Base-by-base conservation (phyloP, 1,140 invertebrate genomes). In the Drosophila sproati region DNA sequence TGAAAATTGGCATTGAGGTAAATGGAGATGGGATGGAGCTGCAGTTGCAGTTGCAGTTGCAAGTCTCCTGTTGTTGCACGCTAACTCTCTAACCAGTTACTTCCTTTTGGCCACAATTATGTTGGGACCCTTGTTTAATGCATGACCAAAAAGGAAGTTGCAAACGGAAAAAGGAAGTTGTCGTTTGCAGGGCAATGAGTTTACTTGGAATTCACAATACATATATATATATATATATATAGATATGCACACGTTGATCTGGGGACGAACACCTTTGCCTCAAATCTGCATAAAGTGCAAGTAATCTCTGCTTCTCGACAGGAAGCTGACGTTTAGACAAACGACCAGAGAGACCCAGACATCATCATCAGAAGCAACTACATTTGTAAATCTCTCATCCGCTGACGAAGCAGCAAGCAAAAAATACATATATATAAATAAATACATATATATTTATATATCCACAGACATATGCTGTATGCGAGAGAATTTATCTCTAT, bases 301-400 rank as follows among this genome's bases (percentile, higher is more conserved):
- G 80, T 73, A 87, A 86, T 82, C 78, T 61, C 43, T 57, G 55
- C 55, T 34, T 63, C 32, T 39, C 70, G 67, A 62, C 83, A 88
- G 83, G 83, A 88, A 88, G 85, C 83, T 88, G 83, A 61, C 85
- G 85, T 80, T 88, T 88, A 88, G 82, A 89, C 80, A 83, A 89
- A 82, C 78, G 73, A 68, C 48, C 78, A 82, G 72, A 70, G 68
- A 71, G 68, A 71, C 64, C 73, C 71, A 86, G 54, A 83, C 71
- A 71, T 29, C 73, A 69, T 43, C 77, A 62, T 29, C 52, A 70
- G 8, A 51, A 73, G 29, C 37, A 12, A 20, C 56, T 60, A 67
- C 71, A 60, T 87, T 78, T 81, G 83, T 88, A 88, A 88, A 88
- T 89, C 85, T 89, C 69, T 79, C 80, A 80, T 88, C 83, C 83